Evolutionary conservation across 2,113 vertebrate species (phyloP).

Genomic region (Astur gentilis): DNA sequence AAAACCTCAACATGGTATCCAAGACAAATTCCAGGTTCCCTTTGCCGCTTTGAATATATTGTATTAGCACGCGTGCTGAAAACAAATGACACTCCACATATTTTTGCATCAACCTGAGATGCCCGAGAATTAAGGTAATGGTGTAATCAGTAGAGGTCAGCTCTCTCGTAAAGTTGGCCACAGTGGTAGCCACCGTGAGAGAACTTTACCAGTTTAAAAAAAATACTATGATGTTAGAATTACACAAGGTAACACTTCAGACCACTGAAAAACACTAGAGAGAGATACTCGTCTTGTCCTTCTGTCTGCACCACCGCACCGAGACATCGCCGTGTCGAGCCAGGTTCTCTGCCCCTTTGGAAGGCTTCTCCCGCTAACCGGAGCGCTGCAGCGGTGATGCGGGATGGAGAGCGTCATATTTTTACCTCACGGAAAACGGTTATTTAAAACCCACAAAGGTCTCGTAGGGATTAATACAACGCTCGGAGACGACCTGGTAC

Average conservation of each 20-base stretch:
- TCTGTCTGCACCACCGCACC: accelerated
- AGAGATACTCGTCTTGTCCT: accelerated
- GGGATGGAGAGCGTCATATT: accelerated
- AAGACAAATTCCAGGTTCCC: not conserved
- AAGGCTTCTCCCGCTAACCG: not conserved
- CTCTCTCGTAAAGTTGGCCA: not conserved
- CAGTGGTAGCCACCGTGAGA: accelerated
- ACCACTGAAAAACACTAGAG: not conserved
- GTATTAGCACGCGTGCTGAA: accelerated
- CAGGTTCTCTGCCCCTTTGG: accelerated
- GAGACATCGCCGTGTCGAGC: accelerated
- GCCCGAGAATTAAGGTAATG: accelerated
- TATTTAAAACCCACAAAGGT: accelerated
- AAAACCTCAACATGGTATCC: not conserved
- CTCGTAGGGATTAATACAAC: accelerated
- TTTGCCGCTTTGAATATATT: not conserved
- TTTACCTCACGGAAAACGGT: not conserved
- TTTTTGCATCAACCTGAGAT: not conserved
- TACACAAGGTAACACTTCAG: accelerated
- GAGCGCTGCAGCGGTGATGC: accelerated
- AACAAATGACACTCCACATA: accelerated
- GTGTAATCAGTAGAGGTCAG: accelerated
- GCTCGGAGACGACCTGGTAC: accelerated
- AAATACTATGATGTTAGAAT: accelerated
- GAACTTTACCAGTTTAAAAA: too few relatives aligned